Conservation (phyloP, 1,140 invertebrate genomes). For the Metopolophium dirhodum region DNA sequence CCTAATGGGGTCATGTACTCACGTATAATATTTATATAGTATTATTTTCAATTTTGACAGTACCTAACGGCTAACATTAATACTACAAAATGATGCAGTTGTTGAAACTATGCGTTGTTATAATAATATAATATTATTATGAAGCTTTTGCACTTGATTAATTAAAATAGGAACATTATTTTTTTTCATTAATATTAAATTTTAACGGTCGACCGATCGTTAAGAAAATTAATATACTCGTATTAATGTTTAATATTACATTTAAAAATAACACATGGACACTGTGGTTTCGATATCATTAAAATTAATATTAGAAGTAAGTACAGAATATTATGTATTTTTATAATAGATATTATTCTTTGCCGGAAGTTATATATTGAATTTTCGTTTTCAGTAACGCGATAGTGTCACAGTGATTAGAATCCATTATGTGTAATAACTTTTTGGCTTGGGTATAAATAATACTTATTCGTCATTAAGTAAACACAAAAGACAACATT, state of each 20-base stretch:
- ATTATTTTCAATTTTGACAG: too few relatives aligned
- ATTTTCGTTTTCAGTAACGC: neutral
- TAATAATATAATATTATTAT: neutral
- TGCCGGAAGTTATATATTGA: neutral
- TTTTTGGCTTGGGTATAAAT: neutral
- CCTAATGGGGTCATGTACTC: too few relatives aligned
- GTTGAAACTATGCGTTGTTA: neutral
- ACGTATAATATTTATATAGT: too few relatives aligned
- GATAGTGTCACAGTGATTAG: neutral
- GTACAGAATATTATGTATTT: slow-evolving; percentile 2
- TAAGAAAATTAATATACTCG: neutral
- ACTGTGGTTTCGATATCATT: neutral
- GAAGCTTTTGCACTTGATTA: neutral
- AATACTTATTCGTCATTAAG: slow-evolving; percentile 32
- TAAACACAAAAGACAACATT: slow-evolving; percentile 17
- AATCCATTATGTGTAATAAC: neutral
- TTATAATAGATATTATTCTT: neutral
- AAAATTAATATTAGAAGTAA: neutral
- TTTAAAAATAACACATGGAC: neutral
- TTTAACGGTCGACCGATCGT: neutral
- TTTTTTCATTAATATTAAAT: neutral
- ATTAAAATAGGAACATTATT: neutral
- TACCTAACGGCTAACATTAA: neutral
- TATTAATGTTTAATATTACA: neutral
- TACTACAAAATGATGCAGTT: neutral